Percentiles rank a stretch among this genome's conserved stretches.
Evolutionary conservation across 2,888 invertebrate genomes (phyloP).

Genomic region (Coecobrya sp.): DNA sequence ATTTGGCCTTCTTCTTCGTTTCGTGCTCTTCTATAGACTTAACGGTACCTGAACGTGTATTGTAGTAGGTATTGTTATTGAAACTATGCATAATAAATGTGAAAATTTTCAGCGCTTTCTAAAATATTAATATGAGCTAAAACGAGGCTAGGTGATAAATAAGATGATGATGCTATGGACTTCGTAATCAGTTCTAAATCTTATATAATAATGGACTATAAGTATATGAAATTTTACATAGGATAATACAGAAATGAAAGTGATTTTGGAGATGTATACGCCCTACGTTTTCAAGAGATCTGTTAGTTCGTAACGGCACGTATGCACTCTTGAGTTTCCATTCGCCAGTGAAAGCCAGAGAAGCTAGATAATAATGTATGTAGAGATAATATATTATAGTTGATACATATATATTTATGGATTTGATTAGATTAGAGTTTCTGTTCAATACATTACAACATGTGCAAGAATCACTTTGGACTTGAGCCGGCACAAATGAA

Average conservation of each 20-base stretch:
- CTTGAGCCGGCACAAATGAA: not conserved
- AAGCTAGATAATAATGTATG: too few species aligned
- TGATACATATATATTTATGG: not conserved
- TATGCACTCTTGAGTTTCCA: not conserved
- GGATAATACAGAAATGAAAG: not conserved
- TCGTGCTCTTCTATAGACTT: too few species aligned
- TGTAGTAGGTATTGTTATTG: too few species aligned
- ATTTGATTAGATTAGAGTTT: not conserved
- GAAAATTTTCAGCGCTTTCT: too few species aligned
- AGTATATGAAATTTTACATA: not conserved
- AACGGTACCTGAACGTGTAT: too few species aligned
- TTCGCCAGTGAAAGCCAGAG: not conserved
- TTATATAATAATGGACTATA: not conserved
- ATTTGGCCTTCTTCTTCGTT: not conserved
- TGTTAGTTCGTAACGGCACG: not conserved
- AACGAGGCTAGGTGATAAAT: too few species aligned
- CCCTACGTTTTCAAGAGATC: constrained; percentile 12
- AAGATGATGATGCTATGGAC: too few species aligned
- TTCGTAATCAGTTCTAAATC: not conserved
- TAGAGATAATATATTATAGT: too few species aligned
- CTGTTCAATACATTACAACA: not conserved
- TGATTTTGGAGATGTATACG: not conserved
- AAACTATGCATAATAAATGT: too few species aligned
- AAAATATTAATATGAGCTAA: too few species aligned
- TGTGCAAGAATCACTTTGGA: constrained; percentile 12